Conservation (phyloP, 2,797 vertebrate genomes). For the Amazona ochrocephala region DNA sequence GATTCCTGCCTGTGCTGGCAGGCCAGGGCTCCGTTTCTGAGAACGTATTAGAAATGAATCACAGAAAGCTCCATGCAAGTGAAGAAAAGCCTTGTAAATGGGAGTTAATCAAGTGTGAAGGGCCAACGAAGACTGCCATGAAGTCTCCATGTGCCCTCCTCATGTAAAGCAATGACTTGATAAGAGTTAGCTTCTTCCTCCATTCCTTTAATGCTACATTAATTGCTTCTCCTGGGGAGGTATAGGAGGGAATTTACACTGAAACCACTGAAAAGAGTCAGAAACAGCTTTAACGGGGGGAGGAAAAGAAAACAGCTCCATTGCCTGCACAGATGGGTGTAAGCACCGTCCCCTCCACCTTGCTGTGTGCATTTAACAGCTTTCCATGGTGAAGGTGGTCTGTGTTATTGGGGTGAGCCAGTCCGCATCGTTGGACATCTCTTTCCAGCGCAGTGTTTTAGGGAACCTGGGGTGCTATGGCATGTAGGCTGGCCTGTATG, state of each 20-base stretch:
- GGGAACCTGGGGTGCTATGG: neutral
- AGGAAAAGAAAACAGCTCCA: no score
- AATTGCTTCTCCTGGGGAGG: neutral
- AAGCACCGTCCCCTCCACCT: neutral
- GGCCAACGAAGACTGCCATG: neutral
- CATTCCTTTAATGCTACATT: neutral
- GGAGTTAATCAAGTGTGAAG: neutral
- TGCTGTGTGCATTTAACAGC: accelerated
- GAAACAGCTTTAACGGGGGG: neutral
- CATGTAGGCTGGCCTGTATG: accelerated
- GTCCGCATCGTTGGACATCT: accelerated
- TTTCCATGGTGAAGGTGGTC: accelerated
- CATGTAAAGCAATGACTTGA: neutral
- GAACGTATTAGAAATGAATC: neutral
- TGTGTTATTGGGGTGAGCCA: accelerated
- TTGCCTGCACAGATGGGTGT: neutral
- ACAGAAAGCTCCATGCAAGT: neutral
- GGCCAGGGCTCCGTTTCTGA: neutral
- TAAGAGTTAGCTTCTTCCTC: neutral
- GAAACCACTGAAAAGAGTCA: neutral
- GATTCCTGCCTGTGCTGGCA: neutral
- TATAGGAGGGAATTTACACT: accelerated
- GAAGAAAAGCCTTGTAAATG: neutral
- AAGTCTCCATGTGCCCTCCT: neutral
- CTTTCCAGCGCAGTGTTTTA: accelerated